Percentiles rank a stretch among this genome's conserved stretches.
These are phyloP conservation scores for Horisme vitalbata DNA, from an alignment of 2,888 invertebrate species.

Conservation along the genomic window DNA sequence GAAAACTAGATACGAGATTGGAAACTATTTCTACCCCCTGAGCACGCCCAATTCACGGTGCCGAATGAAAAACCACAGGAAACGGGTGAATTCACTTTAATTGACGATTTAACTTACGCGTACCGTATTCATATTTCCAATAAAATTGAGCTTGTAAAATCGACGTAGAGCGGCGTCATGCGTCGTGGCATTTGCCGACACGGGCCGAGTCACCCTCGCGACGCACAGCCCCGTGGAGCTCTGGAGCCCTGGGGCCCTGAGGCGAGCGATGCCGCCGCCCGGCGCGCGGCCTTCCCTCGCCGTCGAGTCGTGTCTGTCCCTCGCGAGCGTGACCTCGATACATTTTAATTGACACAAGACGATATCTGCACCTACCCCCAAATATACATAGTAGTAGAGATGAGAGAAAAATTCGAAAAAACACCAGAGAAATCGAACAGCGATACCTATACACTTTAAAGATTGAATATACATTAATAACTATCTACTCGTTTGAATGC, in stretches of 20 bases:
- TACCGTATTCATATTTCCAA: slow-evolving; percentile 62
- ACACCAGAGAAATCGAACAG: slow-evolving; percentile 71
- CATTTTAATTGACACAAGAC: slow-evolving; percentile 76
- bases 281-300: background rate
- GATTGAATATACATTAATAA: slow-evolving; percentile 72
- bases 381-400: slow-evolving; percentile 62
- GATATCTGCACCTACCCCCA: slow-evolving; percentile 73
- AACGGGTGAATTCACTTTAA: slow-evolving; percentile 56
- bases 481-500: slow-evolving; percentile 67
- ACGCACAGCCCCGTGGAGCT: slow-evolving; percentile 26
- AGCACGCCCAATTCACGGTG: slow-evolving; percentile 44
- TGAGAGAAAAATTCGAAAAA: slow-evolving; percentile 61
- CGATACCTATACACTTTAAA: slow-evolving; percentile 67
- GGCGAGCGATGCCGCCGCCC: background rate
- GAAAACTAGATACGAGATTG: slow-evolving; percentile 42
- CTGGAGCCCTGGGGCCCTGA: too few species aligned
- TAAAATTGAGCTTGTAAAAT: slow-evolving; percentile 81
- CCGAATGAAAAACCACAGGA: slow-evolving; percentile 32
- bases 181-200: slow-evolving; percentile 50
- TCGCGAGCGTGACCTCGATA: slow-evolving; percentile 47
- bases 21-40: slow-evolving; percentile 46
- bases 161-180: slow-evolving; percentile 60
- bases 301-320: slow-evolving; percentile 14
- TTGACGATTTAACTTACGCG: slow-evolving; percentile 77
- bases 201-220: slow-evolving; percentile 45